Conservation (phyloP, 2,797 vertebrate species). For the Brachyalestes nurse region DNA sequence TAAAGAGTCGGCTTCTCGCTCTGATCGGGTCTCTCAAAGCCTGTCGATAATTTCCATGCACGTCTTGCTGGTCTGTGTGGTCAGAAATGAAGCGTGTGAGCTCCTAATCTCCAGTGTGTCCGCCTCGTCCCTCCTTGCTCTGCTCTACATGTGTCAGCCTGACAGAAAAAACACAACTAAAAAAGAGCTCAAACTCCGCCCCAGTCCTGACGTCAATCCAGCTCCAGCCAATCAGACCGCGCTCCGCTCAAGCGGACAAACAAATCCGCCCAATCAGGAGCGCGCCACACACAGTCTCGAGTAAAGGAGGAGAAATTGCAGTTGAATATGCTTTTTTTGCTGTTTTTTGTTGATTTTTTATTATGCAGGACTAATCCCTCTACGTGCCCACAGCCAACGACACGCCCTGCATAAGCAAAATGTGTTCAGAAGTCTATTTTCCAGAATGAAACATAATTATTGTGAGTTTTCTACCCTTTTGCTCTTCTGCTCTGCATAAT, state of each 20-base stretch:
- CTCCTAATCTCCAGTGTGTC: slow-evolving; percentile 42
- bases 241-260: slow-evolving; percentile 87
- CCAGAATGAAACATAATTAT: not conserved
- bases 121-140: slow-evolving; percentile 34
- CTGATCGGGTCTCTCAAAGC: slow-evolving; percentile 15
- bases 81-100: not conserved
- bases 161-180: slow-evolving; percentile 80
- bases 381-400: not conserved
- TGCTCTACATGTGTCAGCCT: slow-evolving; percentile 94
- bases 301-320: slow-evolving; percentile 74
- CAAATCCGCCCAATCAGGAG: slow-evolving; percentile 86
- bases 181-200: slow-evolving; percentile 76
- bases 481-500: too few species aligned
- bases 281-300: slow-evolving; percentile 58
- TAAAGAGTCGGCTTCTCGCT: slow-evolving; percentile 11
- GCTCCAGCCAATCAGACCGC: slow-evolving; percentile 82
- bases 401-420: slow-evolving; percentile 24
- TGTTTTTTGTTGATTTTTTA: slow-evolving; percentile 17
- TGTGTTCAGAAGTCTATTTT: not conserved
- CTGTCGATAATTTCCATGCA: slow-evolving; percentile 46
- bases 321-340: slow-evolving; percentile 38
- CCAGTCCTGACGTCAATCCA: slow-evolving; percentile 80
- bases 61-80: slow-evolving; percentile 17
- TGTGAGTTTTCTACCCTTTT: not conserved
- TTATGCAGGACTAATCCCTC: slow-evolving; percentile 23